Conservation (phyloP, 2,113 vertebrate species). For the Arvicanthis niloticus region DNA sequence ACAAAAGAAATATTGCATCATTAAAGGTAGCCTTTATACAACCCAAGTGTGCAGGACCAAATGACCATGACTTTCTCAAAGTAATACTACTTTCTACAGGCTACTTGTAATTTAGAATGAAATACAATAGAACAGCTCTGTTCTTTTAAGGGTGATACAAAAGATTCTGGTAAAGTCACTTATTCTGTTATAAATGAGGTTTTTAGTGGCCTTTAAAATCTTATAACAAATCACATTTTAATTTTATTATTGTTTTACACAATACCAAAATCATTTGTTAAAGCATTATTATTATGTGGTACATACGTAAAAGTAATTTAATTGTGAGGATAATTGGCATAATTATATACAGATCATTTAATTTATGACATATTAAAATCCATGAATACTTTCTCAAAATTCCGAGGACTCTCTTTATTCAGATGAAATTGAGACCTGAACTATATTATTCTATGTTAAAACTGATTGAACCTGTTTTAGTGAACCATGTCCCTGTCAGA, state of each 20-base stretch:
- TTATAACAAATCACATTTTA: slow-evolving; percentile 5
- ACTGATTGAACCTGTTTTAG: not conserved
- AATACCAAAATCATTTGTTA: not conserved
- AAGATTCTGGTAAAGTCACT: not conserved
- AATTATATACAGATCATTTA: slow-evolving; percentile 37
- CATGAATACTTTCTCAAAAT: not conserved
- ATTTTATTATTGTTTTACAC: not conserved
- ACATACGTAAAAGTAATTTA: slow-evolving; percentile 20
- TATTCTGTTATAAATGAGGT: not conserved
- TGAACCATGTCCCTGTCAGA: not conserved
- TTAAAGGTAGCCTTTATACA: slow-evolving; percentile 63
- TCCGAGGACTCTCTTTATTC: not conserved
- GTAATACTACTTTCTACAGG: not conserved
- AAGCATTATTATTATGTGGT: not conserved
- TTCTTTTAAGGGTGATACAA: not conserved
- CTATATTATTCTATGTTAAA: not conserved
- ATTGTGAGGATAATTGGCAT: slow-evolving; percentile 26
- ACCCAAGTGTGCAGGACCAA: slow-evolving; percentile 44
- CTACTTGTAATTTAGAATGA: slow-evolving; percentile 27
- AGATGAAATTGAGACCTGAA: slow-evolving; percentile 8
- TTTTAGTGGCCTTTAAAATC: slow-evolving; percentile 28
- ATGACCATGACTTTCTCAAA: slow-evolving; percentile 62
- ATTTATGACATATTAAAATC: slow-evolving; percentile 2
- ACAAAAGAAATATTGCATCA: slow-evolving; percentile 62
- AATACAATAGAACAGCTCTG: not conserved